Evolutionary conservation across 2,113 vertebrate genomes (phyloP).

Genomic region (Athene cunicularia): DNA sequence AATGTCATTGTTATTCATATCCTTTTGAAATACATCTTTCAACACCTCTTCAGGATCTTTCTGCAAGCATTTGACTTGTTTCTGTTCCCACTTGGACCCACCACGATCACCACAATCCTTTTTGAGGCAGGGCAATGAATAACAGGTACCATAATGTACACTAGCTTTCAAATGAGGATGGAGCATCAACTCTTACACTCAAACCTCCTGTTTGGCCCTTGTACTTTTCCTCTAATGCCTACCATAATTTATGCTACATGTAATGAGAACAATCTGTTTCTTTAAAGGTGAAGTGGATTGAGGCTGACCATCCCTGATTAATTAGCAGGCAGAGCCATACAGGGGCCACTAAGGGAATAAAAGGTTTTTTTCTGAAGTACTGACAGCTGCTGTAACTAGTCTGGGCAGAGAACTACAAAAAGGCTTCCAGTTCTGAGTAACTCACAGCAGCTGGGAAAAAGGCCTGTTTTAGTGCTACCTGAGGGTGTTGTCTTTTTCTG

Average conservation of each 20-base stretch:
- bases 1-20: neutral
- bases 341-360: neutral
- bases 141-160: neutral
- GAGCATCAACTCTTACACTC: neutral
- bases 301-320: neutral
- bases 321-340: neutral
- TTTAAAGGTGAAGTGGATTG: neutral
- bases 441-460: neutral
- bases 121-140: neutral
- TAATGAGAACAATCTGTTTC: neutral
- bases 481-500: neutral
- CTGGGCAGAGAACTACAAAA: neutral
- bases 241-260: neutral
- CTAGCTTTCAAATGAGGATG: neutral
- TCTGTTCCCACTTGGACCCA: neutral
- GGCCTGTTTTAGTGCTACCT: neutral
- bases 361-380: neutral
- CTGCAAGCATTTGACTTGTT: neutral
- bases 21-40: neutral
- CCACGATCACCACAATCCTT: neutral
- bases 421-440: neutral
- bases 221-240: neutral
- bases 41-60: neutral
- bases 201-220: neutral
- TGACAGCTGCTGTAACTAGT: neutral